Conservation (phyloP, 1,140 invertebrate genomes). For the Drosophila lacertosa region DNA sequence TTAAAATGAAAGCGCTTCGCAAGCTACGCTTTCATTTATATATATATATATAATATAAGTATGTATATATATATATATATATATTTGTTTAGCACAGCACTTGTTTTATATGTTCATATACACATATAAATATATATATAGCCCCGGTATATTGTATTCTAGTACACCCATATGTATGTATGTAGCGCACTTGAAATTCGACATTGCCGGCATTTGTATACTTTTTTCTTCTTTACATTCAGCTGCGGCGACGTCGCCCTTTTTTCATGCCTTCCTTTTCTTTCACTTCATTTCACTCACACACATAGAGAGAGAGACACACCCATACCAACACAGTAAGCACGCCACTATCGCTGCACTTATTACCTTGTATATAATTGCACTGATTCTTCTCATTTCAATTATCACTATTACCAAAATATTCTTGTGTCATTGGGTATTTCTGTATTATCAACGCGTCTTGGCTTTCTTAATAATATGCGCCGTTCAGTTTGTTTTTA, state of each 20-base stretch:
- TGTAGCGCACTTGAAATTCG: constrained; percentile 69
- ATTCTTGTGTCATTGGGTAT: constrained; percentile 26
- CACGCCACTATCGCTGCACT: constrained; percentile 32
- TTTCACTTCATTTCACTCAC: constrained; percentile 49
- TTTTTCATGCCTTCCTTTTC: constrained; percentile 52
- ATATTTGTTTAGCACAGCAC: constrained; percentile 53
- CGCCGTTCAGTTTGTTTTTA: constrained; percentile 45
- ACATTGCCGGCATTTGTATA: constrained; percentile 73
- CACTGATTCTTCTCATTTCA: constrained; percentile 45
- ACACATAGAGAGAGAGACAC: constrained; percentile 36
- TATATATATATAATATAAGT: too few species aligned
- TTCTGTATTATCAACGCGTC: constrained; percentile 41
- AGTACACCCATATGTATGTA: constrained; percentile 14
- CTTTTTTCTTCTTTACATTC: constrained; percentile 44
- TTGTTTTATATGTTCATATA: constrained; percentile 14
- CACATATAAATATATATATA: constrained; percentile 1
- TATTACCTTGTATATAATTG: constrained; percentile 47
- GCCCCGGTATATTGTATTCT: neutral
- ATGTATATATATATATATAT: too few species aligned
- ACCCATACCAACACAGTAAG: constrained; percentile 46
- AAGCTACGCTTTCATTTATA: constrained; percentile 26
- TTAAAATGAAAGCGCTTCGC: constrained; percentile 46
- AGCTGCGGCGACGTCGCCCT: constrained; percentile 63
- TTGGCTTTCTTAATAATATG: constrained; percentile 36
- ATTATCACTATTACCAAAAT: constrained; percentile 32